Conservation (phyloP, 2,888 invertebrate genomes). For the Trissoscelio sp. region DNA sequence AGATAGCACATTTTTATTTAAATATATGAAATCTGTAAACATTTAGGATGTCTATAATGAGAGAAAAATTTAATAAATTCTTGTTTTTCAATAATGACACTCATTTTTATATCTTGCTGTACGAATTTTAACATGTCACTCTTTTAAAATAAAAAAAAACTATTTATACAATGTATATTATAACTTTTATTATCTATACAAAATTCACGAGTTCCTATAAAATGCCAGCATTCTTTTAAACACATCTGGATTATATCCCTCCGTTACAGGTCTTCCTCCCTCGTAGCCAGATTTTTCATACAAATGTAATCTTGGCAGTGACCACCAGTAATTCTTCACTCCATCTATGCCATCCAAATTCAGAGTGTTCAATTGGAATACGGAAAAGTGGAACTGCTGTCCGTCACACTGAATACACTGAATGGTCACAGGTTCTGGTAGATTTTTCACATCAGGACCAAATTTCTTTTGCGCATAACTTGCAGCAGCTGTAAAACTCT, state of each 20-base stretch:
- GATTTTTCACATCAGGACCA: constrained; percentile 87
- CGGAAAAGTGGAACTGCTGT: constrained; percentile 90
- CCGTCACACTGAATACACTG: constrained; percentile 94
- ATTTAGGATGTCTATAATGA: too few relatives aligned
- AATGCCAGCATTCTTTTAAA: constrained; percentile 91
- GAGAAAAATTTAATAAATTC: too few relatives aligned
- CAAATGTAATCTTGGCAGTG: constrained; percentile 86
- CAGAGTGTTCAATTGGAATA: constrained; percentile 93
- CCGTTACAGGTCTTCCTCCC: constrained; percentile 87
- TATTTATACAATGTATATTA: too few relatives aligned
- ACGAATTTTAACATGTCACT: too few relatives aligned
- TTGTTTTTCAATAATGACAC: too few relatives aligned
- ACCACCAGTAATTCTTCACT: constrained; percentile 92
- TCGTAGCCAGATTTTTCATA: constrained; percentile 88
- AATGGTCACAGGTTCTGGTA: constrained; percentile 91
- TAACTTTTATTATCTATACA: not conserved
- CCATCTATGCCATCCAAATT: constrained; percentile 86
- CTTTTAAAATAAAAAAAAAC: too few relatives aligned
- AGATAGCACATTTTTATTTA: too few relatives aligned
- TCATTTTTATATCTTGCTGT: too few relatives aligned
- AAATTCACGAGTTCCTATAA: constrained; percentile 87
- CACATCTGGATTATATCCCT: constrained; percentile 91
- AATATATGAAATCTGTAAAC: too few relatives aligned
- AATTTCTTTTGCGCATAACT: constrained; percentile 90
- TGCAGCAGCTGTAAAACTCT: constrained; percentile 90